phyloP scores from a whole-genome alignment of 2,113 vertebrate species.

The Callocephalon fimbriatum region DNA sequence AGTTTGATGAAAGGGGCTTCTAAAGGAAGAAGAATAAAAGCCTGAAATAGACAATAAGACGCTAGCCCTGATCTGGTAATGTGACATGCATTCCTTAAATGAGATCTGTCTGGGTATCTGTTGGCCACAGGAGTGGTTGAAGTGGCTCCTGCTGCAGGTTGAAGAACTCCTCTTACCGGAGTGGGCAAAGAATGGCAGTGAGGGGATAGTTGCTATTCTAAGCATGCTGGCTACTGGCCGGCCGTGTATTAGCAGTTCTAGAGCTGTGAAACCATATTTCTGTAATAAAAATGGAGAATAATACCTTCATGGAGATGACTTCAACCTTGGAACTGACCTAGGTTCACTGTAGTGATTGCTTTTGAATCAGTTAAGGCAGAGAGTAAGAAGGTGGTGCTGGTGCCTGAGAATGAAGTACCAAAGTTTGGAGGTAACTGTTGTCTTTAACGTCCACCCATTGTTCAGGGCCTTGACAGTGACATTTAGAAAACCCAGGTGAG shows the following conservation, averaged over 20 bases:
- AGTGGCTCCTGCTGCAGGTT: background rate
- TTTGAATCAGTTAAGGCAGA: background rate
- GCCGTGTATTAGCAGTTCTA: background rate
- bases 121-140: background rate
- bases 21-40: background rate
- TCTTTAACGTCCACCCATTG: background rate
- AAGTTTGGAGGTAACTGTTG: background rate
- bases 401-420: background rate
- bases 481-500: background rate
- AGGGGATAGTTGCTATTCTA: constrained; percentile 31
- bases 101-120: background rate
- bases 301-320: constrained; percentile 34
- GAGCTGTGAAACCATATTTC: constrained; percentile 41
- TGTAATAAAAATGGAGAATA: constrained; percentile 22
- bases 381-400: background rate
- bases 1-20: background rate
- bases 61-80: background rate
- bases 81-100: background rate
- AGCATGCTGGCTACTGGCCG: background rate
- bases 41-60: background rate
- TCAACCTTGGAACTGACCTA: constrained; percentile 4
- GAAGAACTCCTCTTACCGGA: background rate
- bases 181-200: background rate
- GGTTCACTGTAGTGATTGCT: background rate
- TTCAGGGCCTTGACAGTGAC: background rate